Evolutionary conservation across 1,140 invertebrate species (phyloP).

Genomic region (Psilanteris sp.): DNA sequence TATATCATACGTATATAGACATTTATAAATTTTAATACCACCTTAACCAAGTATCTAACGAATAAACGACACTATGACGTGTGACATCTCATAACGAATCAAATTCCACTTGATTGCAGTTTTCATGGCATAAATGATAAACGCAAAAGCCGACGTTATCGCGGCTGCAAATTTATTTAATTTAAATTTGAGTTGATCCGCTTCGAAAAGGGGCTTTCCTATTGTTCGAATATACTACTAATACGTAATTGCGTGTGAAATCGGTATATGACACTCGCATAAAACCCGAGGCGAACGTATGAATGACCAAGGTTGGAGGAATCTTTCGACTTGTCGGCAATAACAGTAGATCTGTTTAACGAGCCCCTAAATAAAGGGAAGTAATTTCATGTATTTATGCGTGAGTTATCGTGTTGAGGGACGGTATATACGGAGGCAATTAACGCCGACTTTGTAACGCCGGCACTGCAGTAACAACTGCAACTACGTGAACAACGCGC

Average conservation of each 20-base stretch:
- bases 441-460: constrained; percentile 76
- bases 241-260: constrained; percentile 32
- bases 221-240: too few species aligned
- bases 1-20: too few species aligned
- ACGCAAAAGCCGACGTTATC: too few species aligned
- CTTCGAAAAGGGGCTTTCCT: too few species aligned
- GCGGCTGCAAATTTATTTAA: too few species aligned
- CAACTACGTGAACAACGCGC: constrained; percentile 63
- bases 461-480: constrained; percentile 64
- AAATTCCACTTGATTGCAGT: too few species aligned
- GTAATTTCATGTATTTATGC: constrained; percentile 81
- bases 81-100: too few species aligned
- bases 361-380: constrained; percentile 79
- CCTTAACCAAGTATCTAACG: too few species aligned
- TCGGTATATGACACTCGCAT: constrained; percentile 11
- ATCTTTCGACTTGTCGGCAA: constrained; percentile 74
- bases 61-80: too few species aligned
- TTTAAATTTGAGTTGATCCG: too few species aligned
- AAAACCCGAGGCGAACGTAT: constrained; percentile 37
- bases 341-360: constrained; percentile 80
- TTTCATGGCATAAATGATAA: too few species aligned
- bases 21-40: too few species aligned
- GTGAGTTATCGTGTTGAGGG: constrained; percentile 74
- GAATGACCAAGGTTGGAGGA: constrained; percentile 59
- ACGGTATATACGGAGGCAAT: constrained; percentile 74